phyloP scores from a whole-genome alignment of 23 tunicate species.

The Trididemnum clinides region DNA sequence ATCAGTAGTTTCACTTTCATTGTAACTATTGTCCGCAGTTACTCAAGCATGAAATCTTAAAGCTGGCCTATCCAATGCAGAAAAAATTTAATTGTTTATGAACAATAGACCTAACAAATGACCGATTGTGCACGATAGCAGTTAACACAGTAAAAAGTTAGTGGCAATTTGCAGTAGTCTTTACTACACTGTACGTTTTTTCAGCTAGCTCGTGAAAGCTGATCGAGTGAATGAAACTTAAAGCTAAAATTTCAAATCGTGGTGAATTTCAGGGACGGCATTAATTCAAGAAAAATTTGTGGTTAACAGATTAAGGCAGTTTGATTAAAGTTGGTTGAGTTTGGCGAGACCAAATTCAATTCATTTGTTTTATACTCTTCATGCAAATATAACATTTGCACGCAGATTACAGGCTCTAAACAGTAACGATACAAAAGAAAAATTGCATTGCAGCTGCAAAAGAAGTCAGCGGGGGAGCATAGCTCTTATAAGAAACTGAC shows the following conservation, averaged over 20 bases:
- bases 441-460: conserved; percentile 15
- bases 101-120: no score
- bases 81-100: no score
- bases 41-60: background rate
- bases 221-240: conserved; percentile 8
- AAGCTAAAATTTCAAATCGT: conserved; percentile 1
- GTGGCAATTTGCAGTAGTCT: conserved; percentile 8
- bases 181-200: no score
- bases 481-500: background rate
- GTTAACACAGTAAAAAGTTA: background rate
- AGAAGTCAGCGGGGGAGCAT: conserved; percentile 30
- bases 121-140: no score
- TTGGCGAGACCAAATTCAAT: no score
- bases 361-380: background rate
- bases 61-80: no score
- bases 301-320: conserved; percentile 8
- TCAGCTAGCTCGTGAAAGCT: background rate
- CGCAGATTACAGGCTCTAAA: conserved; percentile 11
- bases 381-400: conserved; percentile 9
- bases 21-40: background rate
- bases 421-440: conserved; percentile 1
- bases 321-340: conserved; percentile 7
- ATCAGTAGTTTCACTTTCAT: background rate
- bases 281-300: conserved; percentile 11
- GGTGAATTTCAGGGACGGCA: conserved; percentile 5